Evolutionary conservation across 1,140 invertebrate species (phyloP).

Genomic region (Gonatopus flavifemur): DNA sequence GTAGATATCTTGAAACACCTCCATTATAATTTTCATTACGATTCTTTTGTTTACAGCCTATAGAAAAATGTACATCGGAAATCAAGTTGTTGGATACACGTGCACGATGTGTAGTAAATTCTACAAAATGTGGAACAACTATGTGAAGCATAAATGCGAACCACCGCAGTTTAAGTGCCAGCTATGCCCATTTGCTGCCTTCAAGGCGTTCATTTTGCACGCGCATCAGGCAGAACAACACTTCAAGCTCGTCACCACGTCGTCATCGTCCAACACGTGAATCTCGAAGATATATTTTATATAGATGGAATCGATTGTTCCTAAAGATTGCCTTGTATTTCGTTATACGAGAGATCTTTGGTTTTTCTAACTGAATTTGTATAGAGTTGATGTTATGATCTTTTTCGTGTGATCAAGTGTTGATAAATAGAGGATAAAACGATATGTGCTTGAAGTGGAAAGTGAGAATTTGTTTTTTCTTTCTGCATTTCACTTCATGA

Average conservation of each 20-base stretch:
- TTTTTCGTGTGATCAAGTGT: no score
- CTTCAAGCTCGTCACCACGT: conserved; percentile 49
- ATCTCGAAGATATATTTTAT: not conserved
- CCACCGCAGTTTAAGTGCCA: conserved; percentile 56
- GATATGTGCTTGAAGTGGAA: no score
- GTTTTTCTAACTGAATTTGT: not conserved
- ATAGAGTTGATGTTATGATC: no score
- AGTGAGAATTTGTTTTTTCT: no score
- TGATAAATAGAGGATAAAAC: no score
- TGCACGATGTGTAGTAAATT: conserved; percentile 59
- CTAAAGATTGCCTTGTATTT: not conserved
- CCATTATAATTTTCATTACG: no score
- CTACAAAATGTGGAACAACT: conserved; percentile 61
- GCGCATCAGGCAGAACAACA: conserved; percentile 58
- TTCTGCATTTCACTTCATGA: no score
- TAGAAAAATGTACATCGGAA: conserved; percentile 57
- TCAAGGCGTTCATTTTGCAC: conserved; percentile 56
- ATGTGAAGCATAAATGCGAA: conserved; percentile 58
- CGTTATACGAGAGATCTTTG: conserved; percentile 1
- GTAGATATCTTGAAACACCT: no score
- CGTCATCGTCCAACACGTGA: conserved; percentile 51
- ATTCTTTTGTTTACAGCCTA: conserved; percentile 53
- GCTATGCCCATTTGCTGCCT: conserved; percentile 54
- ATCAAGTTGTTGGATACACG: conserved; percentile 56
- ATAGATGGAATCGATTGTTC: not conserved